Evolutionary conservation across 2,888 invertebrate species (phyloP), one percentile per base, ranked within the genome.

Genomic region (Drosophila acutilabella): DNA sequence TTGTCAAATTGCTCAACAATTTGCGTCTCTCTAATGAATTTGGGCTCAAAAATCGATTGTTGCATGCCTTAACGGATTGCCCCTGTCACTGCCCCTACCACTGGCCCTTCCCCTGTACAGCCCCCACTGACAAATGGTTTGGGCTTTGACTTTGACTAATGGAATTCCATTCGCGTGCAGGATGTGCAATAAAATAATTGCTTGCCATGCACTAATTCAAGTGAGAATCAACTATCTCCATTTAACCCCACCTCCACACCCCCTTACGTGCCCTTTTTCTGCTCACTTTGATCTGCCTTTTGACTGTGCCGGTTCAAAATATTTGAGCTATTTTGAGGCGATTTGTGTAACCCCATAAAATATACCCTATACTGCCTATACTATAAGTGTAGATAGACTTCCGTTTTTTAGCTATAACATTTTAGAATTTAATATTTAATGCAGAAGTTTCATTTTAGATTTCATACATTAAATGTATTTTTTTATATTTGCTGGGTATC

Each of bases 121-220:
- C 11, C 40, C 30, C 10, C 54, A 42, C 71, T 67, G 51, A 66
- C 50, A 76, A 76, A 79, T 71, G 66, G 75, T 44, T 50, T 14
- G 60, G 72, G 60, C 70, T 76, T 71, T 70, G 81, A 81, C 83
- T 81, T 83, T 79, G 81, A 81, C 83, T 79, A 83, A 81, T 83
- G 79, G 79, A 83, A 83, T 83, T 81, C 66, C 65, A 69, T 69
- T 57, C 62, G 58, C 71, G 50, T 66, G 70, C 62, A 54, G 71
- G 52, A 67, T 69, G 61, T 71, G 71, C 69, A 72, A 79, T 79
- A 52, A 67, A 81, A 78, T 78, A 78, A 67, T 65, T 77, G 77
- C 77, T 71, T 71, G 62, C 64, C 20, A 64, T 66, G 76, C 78
- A 73, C 40, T 77, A 80, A 77, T 79, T 77, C 71, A 60, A 76